A percentile compares a stretch with the other conserved stretches of the same genome.
Conservation (phyloP, 2,113 vertebrate genomes). For the Odobenus rosmarus region DNA sequence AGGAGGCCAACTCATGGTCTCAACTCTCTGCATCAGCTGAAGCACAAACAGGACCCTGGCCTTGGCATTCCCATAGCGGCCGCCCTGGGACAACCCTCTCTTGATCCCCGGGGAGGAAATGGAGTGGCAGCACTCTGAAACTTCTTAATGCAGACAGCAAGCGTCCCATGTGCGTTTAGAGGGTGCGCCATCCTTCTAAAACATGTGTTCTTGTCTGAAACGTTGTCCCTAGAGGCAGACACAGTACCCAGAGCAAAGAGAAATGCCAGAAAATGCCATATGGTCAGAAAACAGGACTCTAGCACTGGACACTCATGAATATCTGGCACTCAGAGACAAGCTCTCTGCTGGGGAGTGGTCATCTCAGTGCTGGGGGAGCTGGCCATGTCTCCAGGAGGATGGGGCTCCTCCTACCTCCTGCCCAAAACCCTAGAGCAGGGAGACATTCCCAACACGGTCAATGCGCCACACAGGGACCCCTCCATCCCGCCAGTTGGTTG, state of each 20-base stretch:
- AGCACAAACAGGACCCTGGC: background rate
- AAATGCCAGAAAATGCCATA: background rate
- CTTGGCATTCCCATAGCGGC: accelerated
- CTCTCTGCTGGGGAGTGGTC: background rate
- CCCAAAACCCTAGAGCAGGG: background rate
- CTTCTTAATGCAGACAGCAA: accelerated
- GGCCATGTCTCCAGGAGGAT: background rate
- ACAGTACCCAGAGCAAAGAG: background rate
- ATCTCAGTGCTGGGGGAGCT: background rate
- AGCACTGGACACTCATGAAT: background rate
- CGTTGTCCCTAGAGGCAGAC: background rate
- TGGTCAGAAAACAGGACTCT: background rate
- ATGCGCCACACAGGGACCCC: accelerated
- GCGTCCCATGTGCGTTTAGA: accelerated
- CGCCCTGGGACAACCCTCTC: accelerated
- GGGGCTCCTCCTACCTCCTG: background rate
- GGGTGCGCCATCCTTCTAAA: background rate
- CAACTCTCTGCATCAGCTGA: background rate
- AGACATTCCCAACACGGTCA: background rate
- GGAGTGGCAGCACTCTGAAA: accelerated
- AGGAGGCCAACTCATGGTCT: background rate
- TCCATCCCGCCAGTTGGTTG: background rate
- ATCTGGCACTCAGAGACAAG: background rate
- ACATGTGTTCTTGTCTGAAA: accelerated
- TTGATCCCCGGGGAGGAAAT: accelerated